Percentiles rank a stretch among this genome's conserved stretches.
phyloP scores from a whole-genome alignment of 2,888 invertebrate genomes.

The Blomia tropicalis region DNA sequence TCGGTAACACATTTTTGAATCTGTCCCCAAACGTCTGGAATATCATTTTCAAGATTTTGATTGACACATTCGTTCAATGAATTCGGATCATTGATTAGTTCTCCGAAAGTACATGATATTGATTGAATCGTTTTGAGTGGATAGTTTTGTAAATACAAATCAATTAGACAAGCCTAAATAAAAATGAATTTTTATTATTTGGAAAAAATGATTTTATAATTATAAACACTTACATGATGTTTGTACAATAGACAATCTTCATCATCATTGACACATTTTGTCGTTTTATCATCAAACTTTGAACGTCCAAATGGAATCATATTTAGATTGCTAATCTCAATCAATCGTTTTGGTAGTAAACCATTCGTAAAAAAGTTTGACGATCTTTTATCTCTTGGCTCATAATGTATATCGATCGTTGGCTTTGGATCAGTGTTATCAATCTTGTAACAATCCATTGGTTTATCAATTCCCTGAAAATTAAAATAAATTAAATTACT shows the following conservation, averaged over 20 bases:
- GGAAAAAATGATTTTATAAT: not conserved
- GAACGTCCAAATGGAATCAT: slow-evolving; percentile 15
- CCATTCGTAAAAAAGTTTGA: slow-evolving; percentile 3
- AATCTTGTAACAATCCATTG: slow-evolving; percentile 12
- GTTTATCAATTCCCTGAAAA: slow-evolving; percentile 10
- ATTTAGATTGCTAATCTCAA: not conserved
- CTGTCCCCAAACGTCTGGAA: not conserved
- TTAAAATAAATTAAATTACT: not conserved
- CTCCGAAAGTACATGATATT: slow-evolving; percentile 8
- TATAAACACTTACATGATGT: slow-evolving; percentile 15
- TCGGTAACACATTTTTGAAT: slow-evolving; percentile 3
- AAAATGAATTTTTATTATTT: not conserved
- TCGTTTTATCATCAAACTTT: not conserved
- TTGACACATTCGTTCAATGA: slow-evolving; percentile 18
- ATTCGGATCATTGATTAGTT: not conserved
- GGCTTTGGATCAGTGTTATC: not conserved
- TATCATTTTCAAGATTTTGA: not conserved
- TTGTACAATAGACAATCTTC: not conserved
- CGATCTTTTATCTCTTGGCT: not conserved
- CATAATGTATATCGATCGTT: slow-evolving; percentile 13
- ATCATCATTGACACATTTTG: slow-evolving; percentile 10
- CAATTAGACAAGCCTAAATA: slow-evolving; percentile 15
- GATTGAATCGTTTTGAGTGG: not conserved
- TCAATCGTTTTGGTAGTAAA: not conserved
- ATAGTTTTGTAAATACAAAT: not conserved